Evolutionary conservation across 2,888 invertebrate species (phyloP), one percentile per base, ranked within the genome.

Genomic region (Heliconius ethilla): DNA sequence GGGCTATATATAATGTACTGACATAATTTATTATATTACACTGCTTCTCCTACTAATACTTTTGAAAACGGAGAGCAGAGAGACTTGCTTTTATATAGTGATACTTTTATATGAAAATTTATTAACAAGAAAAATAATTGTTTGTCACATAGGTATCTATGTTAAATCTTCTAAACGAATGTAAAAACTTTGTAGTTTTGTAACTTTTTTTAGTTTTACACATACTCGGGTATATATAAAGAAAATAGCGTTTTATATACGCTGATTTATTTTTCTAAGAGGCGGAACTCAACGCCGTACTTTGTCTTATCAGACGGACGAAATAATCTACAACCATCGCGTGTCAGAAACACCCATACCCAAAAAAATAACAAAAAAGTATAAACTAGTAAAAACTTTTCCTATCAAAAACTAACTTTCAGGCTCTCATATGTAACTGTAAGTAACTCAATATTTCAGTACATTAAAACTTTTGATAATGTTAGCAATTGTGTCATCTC

Each of bases 401-500:
- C n/a, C 59, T 59, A 59, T 59, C 59, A 59, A 59, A 59, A 59
- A 59, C n/a, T 59, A 59, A 59, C 59, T 59, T 59, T 10, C 59
- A 1, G 59, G 10, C 59, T 55, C 22, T 59, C 29, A 70, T 70
- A 63, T 27, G 59, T 10, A 27, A 18, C 10, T 13, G 29, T 18
- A 70, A n/a, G 55, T 63, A 33, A 25, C 37, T 77, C 25, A 22
- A 75, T 70, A 37, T 63, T 69, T 40, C 40, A 40, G 37, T 40
- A 70, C 70, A 70, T 70, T 66, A 70, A 70, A 78, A 78, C 29
- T 78, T 78, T 37, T 33, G 69, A 75, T 78, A 78, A 78, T 27
- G 51, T 69, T 51, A 59, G 70, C 77, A 75, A 78, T 81, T 81
- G 75, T 66, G 69, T 74, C 77, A 67, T 74, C 69, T 70, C 59